Evolutionary conservation across 2,888 invertebrate genomes (phyloP).

Genomic region (Rhodophaea formosa): DNA sequence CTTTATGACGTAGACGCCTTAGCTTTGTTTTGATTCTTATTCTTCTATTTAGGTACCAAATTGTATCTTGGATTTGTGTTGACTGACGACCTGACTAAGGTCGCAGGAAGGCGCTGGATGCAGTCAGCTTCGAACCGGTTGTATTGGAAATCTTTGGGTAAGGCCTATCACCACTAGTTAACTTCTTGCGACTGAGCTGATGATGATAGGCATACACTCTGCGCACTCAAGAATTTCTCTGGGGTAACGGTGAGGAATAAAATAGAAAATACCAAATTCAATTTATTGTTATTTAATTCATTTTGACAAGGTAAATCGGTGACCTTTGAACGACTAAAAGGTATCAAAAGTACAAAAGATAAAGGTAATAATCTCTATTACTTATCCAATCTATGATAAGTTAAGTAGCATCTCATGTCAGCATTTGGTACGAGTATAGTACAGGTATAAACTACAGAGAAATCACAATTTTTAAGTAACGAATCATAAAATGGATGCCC

Average conservation of each 20-base stretch:
- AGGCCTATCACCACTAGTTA: too few species aligned
- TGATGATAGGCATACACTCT: background rate
- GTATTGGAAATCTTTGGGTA: too few species aligned
- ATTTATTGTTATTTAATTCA: slow-evolving; percentile 76
- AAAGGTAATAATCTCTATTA: slow-evolving; percentile 69
- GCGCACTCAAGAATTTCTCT: background rate
- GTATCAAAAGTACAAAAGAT: slow-evolving; percentile 79
- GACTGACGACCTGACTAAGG: too few species aligned
- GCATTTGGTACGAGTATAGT: slow-evolving; percentile 60
- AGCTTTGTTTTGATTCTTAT: too few species aligned
- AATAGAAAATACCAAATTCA: slow-evolving; percentile 44
- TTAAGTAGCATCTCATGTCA: slow-evolving; percentile 68
- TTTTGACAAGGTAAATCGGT: slow-evolving; percentile 78
- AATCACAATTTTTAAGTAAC: slow-evolving; percentile 46
- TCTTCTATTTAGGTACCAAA: too few species aligned
- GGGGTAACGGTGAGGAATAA: background rate
- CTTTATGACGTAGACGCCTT: too few species aligned
- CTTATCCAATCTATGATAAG: slow-evolving; percentile 66
- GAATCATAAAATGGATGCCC: background rate
- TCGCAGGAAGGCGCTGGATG: too few species aligned
- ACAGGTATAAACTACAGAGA: slow-evolving; percentile 26
- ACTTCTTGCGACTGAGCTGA: too few species aligned
- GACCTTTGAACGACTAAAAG: slow-evolving; percentile 75
- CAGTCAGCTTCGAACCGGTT: too few species aligned
- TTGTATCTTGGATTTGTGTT: too few species aligned